Evolutionary conservation across 2,797 vertebrate species (phyloP).

Genomic region (Onychomys leucogaster): DNA sequence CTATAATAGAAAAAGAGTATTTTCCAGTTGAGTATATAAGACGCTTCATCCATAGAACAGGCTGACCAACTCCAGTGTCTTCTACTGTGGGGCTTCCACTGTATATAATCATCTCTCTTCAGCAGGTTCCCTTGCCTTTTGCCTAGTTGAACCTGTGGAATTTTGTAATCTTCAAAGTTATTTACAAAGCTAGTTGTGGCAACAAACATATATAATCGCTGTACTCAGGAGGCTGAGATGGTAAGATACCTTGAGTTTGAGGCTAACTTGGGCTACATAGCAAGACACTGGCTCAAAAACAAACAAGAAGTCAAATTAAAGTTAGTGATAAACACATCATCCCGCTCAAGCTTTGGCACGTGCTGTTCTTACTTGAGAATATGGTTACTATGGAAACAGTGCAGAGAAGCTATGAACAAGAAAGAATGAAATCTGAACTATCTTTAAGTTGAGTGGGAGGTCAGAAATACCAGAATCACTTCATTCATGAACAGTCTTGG

Average conservation of each 20-base stretch:
- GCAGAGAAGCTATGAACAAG: background rate
- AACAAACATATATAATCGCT: background rate
- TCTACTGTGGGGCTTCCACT: background rate
- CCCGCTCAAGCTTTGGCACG: background rate
- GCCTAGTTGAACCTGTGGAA: background rate
- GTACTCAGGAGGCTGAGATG: background rate
- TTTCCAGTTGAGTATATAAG: background rate
- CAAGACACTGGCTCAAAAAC: background rate
- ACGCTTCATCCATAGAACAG: background rate
- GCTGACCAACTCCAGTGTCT: background rate
- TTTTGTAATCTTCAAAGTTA: background rate
- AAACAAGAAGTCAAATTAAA: background rate
- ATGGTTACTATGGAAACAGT: background rate
- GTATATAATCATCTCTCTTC: background rate
- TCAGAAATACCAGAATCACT: slow-evolving; percentile 30
- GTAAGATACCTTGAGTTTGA: background rate
- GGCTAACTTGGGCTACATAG: background rate
- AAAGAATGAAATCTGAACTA: slow-evolving; percentile 8
- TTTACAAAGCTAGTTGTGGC: background rate
- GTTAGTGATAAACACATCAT: background rate
- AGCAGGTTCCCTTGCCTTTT: background rate
- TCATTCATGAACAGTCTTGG: slow-evolving; percentile 30
- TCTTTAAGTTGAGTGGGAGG: slow-evolving; percentile 13
- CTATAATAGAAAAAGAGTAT: background rate
- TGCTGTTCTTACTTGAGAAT: background rate